Evolutionary conservation across 2,797 vertebrate genomes (phyloP), one percentile per base, ranked within the genome.

Genomic region (Furcifer pardalis): DNA sequence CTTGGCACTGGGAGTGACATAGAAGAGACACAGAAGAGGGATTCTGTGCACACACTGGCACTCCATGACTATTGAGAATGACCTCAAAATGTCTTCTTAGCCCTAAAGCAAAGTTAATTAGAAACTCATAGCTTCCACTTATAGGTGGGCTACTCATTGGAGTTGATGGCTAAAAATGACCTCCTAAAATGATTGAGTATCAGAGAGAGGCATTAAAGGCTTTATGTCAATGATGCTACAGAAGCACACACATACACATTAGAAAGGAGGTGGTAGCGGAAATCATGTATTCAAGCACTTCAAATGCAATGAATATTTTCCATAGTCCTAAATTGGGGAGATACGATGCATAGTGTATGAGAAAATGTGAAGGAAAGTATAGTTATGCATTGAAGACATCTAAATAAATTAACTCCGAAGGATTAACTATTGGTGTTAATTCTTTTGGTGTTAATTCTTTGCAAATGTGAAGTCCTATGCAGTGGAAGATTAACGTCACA

Each of bases 251-350:
- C 52, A 56, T 17, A 56, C 52, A 56, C 17, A 3, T n/a, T n/a
- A n/a, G n/a, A n/a, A n/a, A n/a, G n/a, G 19, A 56, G 19, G 17
- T 56, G 52, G 52, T 56, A 56, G 52, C 21, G 52, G 15, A 56
- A 19, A 19, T 5, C 52, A 56, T 56, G 52, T 56, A 19, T 56
- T 56, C 52, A 56, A 19, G 52, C 52, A 56, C 40, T 9, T 5
- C n/a, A n/a, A 10, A 25, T 7, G 9, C 27, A 0, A 0, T 59
- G 73, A 84, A 78, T 42, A 7, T 44, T 79, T 1, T 83, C 2
- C 60, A 30, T 44, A 27, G 40, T 21, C 23, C 40, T 72, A 1
- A 69, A 32, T 87, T 90, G 80, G 83, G 92, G 87, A 59, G 25
- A 9, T 82, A 87, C 3, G 32, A 19, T 69, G 35, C 10, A 83